Evolutionary conservation across 2,888 invertebrate species (phyloP), one percentile per base, ranked within the genome.

Genomic region (Tetragonisca angustula): DNA sequence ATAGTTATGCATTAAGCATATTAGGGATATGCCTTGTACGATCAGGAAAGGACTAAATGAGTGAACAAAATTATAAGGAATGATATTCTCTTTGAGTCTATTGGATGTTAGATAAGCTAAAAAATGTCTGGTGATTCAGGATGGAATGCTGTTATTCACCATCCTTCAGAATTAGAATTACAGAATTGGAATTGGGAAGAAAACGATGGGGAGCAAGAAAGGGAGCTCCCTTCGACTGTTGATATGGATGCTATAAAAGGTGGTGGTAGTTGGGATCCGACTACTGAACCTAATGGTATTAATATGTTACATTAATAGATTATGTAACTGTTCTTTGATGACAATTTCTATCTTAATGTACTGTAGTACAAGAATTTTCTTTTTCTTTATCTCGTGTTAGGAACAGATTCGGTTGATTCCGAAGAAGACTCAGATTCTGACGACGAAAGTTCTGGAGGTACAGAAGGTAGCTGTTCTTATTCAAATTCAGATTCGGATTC

Each of bases 181-280:
- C 93, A 92, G 81, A 94, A 92, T 91, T 94, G 94, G 94, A 93
- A 94, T 89, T 94, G 94, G 94, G 94, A 93, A 86, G 94, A 94
- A 83, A 94, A 95, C 84, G 96, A 96, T 93, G 96, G 96, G 21
- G 96, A 96, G 92, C 95, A 96, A 68, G 96, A 96, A 83, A 95
- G 96, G 89, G 94, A 94, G 86, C 94, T 96, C 89, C 96, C 96
- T 21, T 96, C 96, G 50, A 96, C 96, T 49, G 96, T 96, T 83
- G 96, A 96, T 90, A 96, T 96, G 94, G 96, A 96, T 90, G 96
- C 96, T 81, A 96, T 96, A 92, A 96, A 96, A 93, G 95, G 95
- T 85, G 95, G 95, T 76, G 94, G 94, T 69, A 94, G 93, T 77
- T 94, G 94, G 94, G 92, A 94, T 89, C 94, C 94, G 79, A 91